Evolutionary conservation across 2,113 vertebrate species (phyloP).

Genomic region (Oreotrochilus melanogaster): DNA sequence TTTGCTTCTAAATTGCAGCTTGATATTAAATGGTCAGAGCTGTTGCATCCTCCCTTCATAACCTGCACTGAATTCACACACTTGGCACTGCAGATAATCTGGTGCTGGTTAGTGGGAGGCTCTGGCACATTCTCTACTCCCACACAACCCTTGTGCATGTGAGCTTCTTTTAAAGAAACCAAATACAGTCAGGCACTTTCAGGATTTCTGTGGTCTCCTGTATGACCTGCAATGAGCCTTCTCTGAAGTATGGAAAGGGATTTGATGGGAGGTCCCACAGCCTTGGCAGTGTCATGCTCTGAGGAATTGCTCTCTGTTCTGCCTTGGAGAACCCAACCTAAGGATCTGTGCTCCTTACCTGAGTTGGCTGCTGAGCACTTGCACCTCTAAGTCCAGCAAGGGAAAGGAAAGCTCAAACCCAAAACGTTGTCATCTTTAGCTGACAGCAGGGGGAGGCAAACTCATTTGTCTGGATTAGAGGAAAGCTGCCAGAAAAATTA

Average conservation of each 20-base stretch:
- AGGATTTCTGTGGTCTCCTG: background rate
- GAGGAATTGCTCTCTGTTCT: fast-evolving
- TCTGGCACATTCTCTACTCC: background rate
- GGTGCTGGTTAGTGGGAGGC: fast-evolving
- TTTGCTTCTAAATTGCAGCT: background rate
- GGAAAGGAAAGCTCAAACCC: no score
- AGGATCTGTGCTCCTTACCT: no score
- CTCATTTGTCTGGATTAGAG: background rate
- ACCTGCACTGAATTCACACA: background rate
- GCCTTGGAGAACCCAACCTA: background rate
- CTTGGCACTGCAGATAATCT: fast-evolving
- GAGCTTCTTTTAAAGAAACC: background rate
- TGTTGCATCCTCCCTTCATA: background rate
- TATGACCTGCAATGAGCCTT: fast-evolving
- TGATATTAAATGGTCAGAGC: fast-evolving
- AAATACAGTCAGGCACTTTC: fast-evolving
- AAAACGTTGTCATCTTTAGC: fast-evolving
- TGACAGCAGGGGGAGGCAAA: slow-evolving; percentile 29
- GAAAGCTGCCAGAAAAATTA: background rate
- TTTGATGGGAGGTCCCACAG: background rate
- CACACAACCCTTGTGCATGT: fast-evolving
- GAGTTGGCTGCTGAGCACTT: fast-evolving
- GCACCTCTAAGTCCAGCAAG: background rate
- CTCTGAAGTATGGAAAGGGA: background rate
- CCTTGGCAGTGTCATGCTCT: background rate